Evolutionary conservation across 2,113 vertebrate genomes (phyloP), one percentile per base, ranked within the genome.

Genomic region (Pipa parva): DNA sequence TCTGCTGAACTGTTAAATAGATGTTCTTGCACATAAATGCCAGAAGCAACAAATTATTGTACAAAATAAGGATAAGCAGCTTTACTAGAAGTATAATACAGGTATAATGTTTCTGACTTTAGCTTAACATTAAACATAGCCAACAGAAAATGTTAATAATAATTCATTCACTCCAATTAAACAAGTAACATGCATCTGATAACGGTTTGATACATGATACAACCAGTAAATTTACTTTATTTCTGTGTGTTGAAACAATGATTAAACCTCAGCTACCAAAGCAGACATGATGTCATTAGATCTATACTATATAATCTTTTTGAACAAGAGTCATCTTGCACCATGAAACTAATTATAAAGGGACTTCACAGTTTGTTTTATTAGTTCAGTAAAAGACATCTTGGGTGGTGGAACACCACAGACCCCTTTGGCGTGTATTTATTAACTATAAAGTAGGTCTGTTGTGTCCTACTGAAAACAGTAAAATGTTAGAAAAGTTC

Each of bases 281-380:
- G 49, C 66, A 70, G 66, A 70, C 66, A 70, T 70, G 57, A 70
- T 70, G 66, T 70, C 66, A 70, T 61, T n/a, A 52, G 57, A 61
- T 22, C 66, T 48, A 52, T 54, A 61, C 49, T 42, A 42, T 42
- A 28, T 45, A 36, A 54, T 60, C 45, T 61, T 70, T 54, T 70
- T 45, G 18, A 52, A 70, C 58, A 70, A 39, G 48, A 61, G 66
- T 61, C 59, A 70, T 70, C 66, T 70, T 60, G 66, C 36, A 37
- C 57, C 42, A 70, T 70, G 66, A 70, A 68, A 70, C 57, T 70
- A 60, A 70, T 70, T 70, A 70, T 61, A 45, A 54, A 61, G 57
- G 54, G 52, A 70, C 66, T 70, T 58, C 57, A 39, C 52, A 45
- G 57, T 59, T 70, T 60, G 66, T 61, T 70, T 70, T 70, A 70